Evolutionary conservation across 1,140 invertebrate species (phyloP).

Genomic region (Ptiloglossa arizonensis): DNA sequence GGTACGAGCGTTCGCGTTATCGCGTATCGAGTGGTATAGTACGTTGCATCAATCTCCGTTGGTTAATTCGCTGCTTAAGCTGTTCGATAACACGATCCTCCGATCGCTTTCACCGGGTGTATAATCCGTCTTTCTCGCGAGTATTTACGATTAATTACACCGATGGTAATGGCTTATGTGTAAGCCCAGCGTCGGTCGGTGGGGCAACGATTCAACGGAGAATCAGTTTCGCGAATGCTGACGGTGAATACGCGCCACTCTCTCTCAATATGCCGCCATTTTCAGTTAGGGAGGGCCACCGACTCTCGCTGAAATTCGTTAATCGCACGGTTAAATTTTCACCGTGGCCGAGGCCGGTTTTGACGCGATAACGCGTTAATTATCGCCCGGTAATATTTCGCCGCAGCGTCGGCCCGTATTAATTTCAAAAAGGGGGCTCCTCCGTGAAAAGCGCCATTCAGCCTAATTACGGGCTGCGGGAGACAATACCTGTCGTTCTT

Average conservation of each 20-base stretch:
- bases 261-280: constrained; percentile 25
- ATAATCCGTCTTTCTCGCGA: not conserved
- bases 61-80: no score
- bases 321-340: constrained; percentile 66
- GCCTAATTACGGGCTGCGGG: constrained; percentile 61
- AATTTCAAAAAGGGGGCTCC: constrained; percentile 62
- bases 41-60: no score
- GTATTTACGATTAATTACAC: constrained; percentile 8
- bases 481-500: constrained; percentile 60
- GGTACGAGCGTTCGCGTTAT: no score
- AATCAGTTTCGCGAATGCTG: not conserved
- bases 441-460: constrained; percentile 65
- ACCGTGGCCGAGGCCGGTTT: constrained; percentile 49
- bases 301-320: constrained; percentile 51
- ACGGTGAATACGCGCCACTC: not conserved
- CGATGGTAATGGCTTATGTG: not conserved
- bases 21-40: no score
- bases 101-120: not conserved
- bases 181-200: not conserved
- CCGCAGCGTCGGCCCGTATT: constrained; percentile 51
- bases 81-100: not conserved
- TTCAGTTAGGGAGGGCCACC: not conserved
- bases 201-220: not conserved
- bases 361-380: constrained; percentile 69
- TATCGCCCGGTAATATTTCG: constrained; percentile 64